Evolutionary conservation across 2,113 vertebrate genomes (phyloP).

Genomic region (Equus quagga): DNA sequence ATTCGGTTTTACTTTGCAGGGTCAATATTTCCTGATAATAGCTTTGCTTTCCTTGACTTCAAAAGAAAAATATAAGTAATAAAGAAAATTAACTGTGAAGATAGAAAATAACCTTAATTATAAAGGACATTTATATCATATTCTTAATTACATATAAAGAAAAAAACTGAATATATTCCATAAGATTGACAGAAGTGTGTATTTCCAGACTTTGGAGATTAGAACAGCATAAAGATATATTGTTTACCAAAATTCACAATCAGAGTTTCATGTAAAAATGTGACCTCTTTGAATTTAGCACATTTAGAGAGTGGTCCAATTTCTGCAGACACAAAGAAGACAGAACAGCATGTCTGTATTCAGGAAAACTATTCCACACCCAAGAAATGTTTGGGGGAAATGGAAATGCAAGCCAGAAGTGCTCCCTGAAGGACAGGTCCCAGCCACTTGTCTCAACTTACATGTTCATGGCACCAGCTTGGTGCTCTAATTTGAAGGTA

Average conservation of each 20-base stretch:
- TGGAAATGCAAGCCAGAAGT: background rate
- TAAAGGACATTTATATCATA: background rate
- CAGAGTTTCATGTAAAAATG: background rate
- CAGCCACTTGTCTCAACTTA: background rate
- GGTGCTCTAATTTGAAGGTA: background rate
- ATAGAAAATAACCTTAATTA: constrained; percentile 7
- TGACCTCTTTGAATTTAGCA: background rate
- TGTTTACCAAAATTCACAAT: background rate
- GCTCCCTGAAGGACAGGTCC: background rate
- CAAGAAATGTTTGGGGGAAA: background rate
- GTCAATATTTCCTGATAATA: background rate
- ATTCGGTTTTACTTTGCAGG: background rate
- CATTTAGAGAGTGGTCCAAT: background rate
- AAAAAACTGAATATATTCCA: background rate
- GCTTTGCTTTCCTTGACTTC: constrained; percentile 12
- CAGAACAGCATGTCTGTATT: background rate
- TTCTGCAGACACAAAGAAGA: background rate
- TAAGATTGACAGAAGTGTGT: background rate
- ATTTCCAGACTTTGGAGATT: background rate
- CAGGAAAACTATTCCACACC: background rate
- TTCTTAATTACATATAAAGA: background rate
- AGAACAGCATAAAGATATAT: background rate
- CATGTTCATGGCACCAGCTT: background rate
- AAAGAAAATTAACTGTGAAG: background rate
- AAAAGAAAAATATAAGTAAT: background rate